Conservation (phyloP, 2,797 vertebrate genomes). For the Helostoma temminkii region DNA sequence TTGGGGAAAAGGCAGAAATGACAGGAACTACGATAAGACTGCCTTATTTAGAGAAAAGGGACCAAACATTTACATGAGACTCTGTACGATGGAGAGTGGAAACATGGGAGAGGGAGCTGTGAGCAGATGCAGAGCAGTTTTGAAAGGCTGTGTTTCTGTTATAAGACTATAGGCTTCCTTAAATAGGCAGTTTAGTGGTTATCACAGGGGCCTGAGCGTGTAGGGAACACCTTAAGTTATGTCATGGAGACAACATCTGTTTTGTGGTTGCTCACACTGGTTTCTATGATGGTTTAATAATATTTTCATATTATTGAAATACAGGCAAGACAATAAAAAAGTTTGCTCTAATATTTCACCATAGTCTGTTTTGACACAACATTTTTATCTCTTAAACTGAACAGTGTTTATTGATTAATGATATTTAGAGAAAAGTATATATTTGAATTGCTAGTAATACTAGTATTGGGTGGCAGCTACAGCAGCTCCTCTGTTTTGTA, state of each 20-base stretch:
- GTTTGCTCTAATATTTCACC: background rate
- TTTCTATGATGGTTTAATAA: background rate
- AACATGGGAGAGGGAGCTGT: constrained; percentile 47
- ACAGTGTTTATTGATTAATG: background rate
- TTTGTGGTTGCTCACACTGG: constrained; percentile 7
- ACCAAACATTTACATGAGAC: constrained; percentile 63
- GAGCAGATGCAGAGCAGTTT: constrained; percentile 66
- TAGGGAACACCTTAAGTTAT: constrained; percentile 50
- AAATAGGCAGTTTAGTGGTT: constrained; percentile 72
- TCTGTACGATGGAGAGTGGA: constrained; percentile 49
- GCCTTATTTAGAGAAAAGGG: constrained; percentile 87
- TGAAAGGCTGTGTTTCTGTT: constrained; percentile 43
- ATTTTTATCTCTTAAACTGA: too few relatives aligned
- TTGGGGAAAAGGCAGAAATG: constrained; percentile 82
- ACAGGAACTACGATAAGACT: constrained; percentile 87
- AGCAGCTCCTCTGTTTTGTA: too few relatives aligned
- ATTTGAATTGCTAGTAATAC: background rate
- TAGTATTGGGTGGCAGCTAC: too few relatives aligned
- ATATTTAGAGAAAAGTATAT: background rate
- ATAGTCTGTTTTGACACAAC: background rate
- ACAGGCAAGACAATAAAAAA: too few relatives aligned
- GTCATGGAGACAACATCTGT: constrained; percentile 43
- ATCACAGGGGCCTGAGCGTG: constrained; percentile 20
- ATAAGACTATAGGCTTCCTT: constrained; percentile 63
- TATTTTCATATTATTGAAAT: too few relatives aligned